Evolutionary conservation across 1,140 invertebrate species (phyloP).

Genomic region (Tetramorium simillimum): DNA sequence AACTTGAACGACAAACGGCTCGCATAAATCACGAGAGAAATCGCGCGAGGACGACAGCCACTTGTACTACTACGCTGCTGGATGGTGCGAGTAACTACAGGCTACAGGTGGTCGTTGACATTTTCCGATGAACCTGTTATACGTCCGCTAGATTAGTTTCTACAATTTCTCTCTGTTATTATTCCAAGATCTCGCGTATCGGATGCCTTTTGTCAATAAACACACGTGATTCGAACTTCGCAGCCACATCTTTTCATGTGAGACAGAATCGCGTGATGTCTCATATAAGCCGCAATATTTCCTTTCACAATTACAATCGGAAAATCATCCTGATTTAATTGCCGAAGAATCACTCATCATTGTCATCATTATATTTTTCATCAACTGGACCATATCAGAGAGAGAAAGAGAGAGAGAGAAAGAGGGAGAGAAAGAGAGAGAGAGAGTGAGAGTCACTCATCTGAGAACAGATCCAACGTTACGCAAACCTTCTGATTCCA

Average conservation of each 20-base stretch:
- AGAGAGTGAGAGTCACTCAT: background rate
- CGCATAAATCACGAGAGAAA: slow-evolving; percentile 52
- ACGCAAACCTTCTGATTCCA: slow-evolving; percentile 86
- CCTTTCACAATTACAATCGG: background rate
- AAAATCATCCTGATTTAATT: background rate
- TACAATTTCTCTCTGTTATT: slow-evolving; percentile 23
- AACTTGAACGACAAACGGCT: slow-evolving; percentile 42
- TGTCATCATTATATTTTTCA: slow-evolving; percentile 19
- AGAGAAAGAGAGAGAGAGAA: background rate
- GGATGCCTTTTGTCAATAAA: background rate
- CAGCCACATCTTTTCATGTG: background rate
- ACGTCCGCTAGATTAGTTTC: slow-evolving; percentile 47
- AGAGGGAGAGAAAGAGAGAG: background rate
- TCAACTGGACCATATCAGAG: slow-evolving; percentile 28
- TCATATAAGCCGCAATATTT: background rate
- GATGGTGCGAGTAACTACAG: slow-evolving; percentile 33
- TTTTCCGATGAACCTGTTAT: slow-evolving; percentile 50
- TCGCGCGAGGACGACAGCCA: slow-evolving; percentile 38
- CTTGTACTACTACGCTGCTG: slow-evolving; percentile 39
- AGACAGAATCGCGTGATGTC: background rate
- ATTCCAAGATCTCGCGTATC: slow-evolving; percentile 1
- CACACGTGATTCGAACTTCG: background rate
- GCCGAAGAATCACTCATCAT: slow-evolving; percentile 29
- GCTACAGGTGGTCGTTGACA: slow-evolving; percentile 59
- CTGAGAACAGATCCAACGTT: slow-evolving; percentile 61